phyloP scores from a whole-genome alignment of 2,113 vertebrate species.

The Serilophus lunatus region DNA sequence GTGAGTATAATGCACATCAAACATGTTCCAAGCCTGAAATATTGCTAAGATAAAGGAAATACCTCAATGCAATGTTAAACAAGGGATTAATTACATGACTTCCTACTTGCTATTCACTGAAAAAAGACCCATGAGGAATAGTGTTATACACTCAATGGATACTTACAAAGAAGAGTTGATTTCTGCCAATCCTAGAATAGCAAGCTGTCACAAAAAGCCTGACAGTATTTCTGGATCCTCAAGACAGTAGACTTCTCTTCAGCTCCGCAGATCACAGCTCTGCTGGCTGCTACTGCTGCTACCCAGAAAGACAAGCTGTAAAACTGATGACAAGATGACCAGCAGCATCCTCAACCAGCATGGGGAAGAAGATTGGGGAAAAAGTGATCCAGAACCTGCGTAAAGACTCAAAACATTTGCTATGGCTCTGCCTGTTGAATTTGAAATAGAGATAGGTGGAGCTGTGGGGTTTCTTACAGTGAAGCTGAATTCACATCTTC shows the following conservation, averaged over 20 bases:
- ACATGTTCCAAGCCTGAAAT: background rate
- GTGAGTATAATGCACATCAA: background rate
- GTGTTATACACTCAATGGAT: background rate
- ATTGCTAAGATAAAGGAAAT: background rate
- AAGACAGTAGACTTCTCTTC: background rate
- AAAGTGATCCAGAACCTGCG: background rate
- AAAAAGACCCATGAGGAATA: background rate
- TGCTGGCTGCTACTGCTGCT: background rate
- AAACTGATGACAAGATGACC: conserved; percentile 11
- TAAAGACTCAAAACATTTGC: background rate
- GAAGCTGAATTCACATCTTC: background rate
- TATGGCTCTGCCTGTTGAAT: background rate
- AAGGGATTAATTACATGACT: background rate
- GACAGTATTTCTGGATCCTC: background rate
- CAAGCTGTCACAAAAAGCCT: background rate
- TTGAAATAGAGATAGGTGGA: background rate
- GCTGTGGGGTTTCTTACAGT: background rate
- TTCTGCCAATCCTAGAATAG: background rate
- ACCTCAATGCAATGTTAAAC: background rate
- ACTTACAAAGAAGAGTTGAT: background rate
- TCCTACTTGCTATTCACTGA: background rate
- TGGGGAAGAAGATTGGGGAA: background rate
- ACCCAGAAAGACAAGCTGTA: background rate
- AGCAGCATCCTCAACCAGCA: background rate
- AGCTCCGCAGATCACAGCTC: background rate